Evolutionary conservation across 2,797 vertebrate genomes (phyloP), one percentile per base, ranked within the genome.

Genomic region (Acanthornis magna): DNA sequence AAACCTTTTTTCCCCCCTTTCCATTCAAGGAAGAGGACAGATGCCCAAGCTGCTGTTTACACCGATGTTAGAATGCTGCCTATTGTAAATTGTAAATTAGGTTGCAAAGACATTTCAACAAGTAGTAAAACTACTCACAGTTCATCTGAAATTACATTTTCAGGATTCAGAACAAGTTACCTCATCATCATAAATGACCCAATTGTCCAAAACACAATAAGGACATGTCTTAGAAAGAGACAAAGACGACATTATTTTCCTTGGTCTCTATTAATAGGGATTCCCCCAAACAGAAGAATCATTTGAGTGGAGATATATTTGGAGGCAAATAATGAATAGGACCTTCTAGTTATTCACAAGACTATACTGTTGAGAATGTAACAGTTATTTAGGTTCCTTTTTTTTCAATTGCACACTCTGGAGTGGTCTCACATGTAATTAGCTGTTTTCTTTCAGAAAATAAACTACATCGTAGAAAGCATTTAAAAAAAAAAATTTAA

Each of bases 171-270:
- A 94, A 88, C 43, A 42, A 92, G 89, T 95, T 95, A 88, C 95
- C 85, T 95, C 93, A 94, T 91, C 83, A 87, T 48, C 68, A 95
- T 96, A 96, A 98, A 97, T 88, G 95, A 95, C 89, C 60, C 34
- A 77, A 93, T 97, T 97, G 97, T 97, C 88, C 88, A 76, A 88
- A 84, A 94, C 83, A 95, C 95, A 95, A 94, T 96, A 93, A 95
- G 57, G 96, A 85, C 65, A 63, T 89, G 90, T 90, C 92, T 95
- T 71, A 53, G 82, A 85, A 77, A 86, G 91, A 88, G 92, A 96
- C 96, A 97, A 97, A 94, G 95, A 91, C 8, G 55, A 66, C 73
- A 50, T 96, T 96, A 76, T 96, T 94, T 96, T 84, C 81, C 83
- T 62, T 83, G 71, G 81, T 78, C 85, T 88, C 96, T 96, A 96